Evolutionary conservation across 2,888 invertebrate species (phyloP), one percentile per base, ranked within the genome.

Genomic region (Polymixis lichenea): DNA sequence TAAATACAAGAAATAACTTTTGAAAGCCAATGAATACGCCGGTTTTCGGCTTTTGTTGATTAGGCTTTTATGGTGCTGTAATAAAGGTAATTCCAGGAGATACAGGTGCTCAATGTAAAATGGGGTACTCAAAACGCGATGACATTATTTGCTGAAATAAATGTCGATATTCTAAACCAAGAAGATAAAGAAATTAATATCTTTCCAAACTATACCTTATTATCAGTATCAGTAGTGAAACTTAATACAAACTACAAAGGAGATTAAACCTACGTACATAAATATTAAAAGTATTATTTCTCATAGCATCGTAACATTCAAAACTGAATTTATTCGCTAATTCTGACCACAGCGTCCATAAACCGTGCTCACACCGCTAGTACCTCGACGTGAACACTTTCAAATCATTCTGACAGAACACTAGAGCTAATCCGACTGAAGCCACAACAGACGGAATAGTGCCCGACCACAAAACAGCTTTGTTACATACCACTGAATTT

Each of bases 361-460:
- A 69, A 74, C 69, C 72, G 75, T 49, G 55, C 51, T 61, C 51
- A 75, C 71, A 76, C 76, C 61, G 17, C 43, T 9, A 69, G 28
- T 68, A 56, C 38, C 28, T 43, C 55, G 28, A 77, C 38, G 56
- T 43, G 74, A 79, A 79, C 80, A 87, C 78, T 78, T 83, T 72
- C 78, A 85, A 86, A 82, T 82, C 78, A 62, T 66, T 82, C 67
- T 73, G 82, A 72, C 80, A 78, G 64, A 82, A 82, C 79, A 81
- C 76, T 78, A 75, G 60, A 75, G 62, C 83, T 82, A 86, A 87
- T 87, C 82, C 75, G 61, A 61, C 72, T 56, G 51, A 83, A 83
- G 71, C 87, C 87, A 82, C 87, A 86, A 86, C 79, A 85, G 78
- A 86, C 79, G 84, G 72, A 82, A 78, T 85, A 85, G 84, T 86